Percentiles rank a stretch among this genome's conserved stretches.
These are phyloP conservation scores for Amphiduros pacificus DNA, from an alignment of 2,888 invertebrate species.

Conservation along the genomic window DNA sequence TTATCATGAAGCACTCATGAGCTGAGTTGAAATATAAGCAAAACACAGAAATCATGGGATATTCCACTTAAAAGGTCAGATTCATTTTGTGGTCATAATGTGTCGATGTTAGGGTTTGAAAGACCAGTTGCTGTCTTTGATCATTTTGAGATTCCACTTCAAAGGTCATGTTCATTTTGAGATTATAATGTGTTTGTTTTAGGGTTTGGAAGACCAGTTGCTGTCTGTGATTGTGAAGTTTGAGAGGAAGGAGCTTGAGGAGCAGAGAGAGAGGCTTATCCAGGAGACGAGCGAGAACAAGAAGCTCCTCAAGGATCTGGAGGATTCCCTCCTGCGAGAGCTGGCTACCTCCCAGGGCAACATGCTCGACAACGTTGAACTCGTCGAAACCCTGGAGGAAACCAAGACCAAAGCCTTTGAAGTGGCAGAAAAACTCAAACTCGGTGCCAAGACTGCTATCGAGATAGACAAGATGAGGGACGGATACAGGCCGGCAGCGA, in stretches of 20 bases:
- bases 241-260: conserved; percentile 84
- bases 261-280: conserved; percentile 81
- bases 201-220: conserved; percentile 88
- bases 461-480: conserved; percentile 84
- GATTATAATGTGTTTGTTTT: conserved; percentile 1
- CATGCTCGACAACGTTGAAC: conserved; percentile 88
- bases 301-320: conserved; percentile 77
- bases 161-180: too few relatives aligned
- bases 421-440: conserved; percentile 74
- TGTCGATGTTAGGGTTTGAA: too few relatives aligned
- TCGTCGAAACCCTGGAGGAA: conserved; percentile 83
- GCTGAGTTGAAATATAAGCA: too few relatives aligned
- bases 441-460: conserved; percentile 74
- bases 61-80: too few relatives aligned
- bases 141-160: too few relatives aligned
- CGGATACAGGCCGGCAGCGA: conserved; percentile 82
- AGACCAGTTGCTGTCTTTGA: too few relatives aligned
- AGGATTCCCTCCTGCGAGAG: conserved; percentile 82
- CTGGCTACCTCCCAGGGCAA: conserved; percentile 85
- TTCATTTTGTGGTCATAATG: too few relatives aligned
- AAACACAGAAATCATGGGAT: too few relatives aligned
- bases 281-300: conserved; percentile 85
- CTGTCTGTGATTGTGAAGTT: conserved; percentile 85
- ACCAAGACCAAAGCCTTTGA: conserved; percentile 85
- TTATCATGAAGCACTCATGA: too few relatives aligned